Percentiles rank a stretch among this genome's conserved stretches.
phyloP scores from a whole-genome alignment of 2,113 vertebrate species.

The Grallaria varia region DNA sequence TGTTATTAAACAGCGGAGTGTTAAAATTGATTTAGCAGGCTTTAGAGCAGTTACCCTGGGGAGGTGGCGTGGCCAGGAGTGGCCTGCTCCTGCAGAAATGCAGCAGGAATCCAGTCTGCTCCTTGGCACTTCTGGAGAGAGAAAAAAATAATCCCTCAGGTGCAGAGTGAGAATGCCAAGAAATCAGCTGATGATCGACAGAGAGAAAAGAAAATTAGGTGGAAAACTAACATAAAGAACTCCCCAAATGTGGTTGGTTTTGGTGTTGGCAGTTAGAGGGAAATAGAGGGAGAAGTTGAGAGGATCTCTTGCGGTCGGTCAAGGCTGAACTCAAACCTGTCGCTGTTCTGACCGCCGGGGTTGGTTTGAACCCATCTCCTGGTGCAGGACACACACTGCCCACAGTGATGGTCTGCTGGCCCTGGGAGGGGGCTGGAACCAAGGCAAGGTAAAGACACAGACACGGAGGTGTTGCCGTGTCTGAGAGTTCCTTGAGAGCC shows the following conservation, averaged over 20 bases:
- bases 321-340: neutral
- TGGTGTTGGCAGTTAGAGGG: neutral
- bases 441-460: neutral
- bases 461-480: neutral
- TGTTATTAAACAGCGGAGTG: constrained; percentile 16
- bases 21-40: neutral
- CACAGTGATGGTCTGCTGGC: neutral
- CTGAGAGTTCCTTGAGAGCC: neutral
- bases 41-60: neutral
- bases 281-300: neutral
- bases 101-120: neutral
- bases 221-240: neutral
- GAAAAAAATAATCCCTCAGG: neutral
- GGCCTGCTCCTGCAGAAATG: neutral
- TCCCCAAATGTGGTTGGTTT: accelerated
- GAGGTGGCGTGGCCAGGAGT: neutral
- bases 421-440: neutral
- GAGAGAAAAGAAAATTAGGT: neutral
- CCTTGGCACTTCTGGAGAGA: neutral
- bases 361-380: neutral
- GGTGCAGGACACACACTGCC: neutral
- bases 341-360: neutral
- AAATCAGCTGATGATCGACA: neutral
- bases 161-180: neutral
- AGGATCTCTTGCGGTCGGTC: neutral